Conservation (phyloP, 2,888 invertebrate genomes). For the Gasteruption jaculator region DNA sequence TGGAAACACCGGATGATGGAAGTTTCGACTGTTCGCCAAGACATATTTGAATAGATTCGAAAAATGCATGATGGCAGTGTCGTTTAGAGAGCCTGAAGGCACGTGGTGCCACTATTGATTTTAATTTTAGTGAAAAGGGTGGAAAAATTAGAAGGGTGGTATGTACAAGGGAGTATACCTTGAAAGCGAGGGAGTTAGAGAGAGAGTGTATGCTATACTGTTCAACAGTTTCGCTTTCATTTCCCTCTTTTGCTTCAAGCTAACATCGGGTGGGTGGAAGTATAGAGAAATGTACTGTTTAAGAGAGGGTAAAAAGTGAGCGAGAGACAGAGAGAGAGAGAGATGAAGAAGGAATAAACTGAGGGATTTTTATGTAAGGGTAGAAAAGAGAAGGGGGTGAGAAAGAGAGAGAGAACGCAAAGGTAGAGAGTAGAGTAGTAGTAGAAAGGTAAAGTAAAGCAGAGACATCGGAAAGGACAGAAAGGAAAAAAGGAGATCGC, state of each 20-base stretch:
- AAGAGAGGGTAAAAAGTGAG: conserved; percentile 22
- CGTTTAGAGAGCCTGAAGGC: conserved; percentile 44
- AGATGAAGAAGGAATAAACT: neutral
- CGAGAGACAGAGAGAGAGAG: conserved; percentile 7
- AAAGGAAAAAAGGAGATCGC: conserved; percentile 10
- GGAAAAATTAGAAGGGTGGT: conserved; percentile 53
- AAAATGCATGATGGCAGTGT: conserved; percentile 41
- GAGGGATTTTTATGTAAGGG: too few species aligned
- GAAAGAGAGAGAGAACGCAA: conserved; percentile 3
- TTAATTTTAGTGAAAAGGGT: conserved; percentile 53
- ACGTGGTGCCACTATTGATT: conserved; percentile 53
- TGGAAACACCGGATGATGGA: too few species aligned
- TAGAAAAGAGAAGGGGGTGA: conserved; percentile 3
- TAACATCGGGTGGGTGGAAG: conserved; percentile 25
- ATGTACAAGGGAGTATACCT: conserved; percentile 35
- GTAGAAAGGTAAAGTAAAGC: conserved; percentile 5
- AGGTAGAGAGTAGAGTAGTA: conserved; percentile 13
- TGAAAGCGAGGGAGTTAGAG: conserved; percentile 24
- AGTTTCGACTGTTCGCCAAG: too few species aligned
- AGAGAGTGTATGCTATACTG: conserved; percentile 45
- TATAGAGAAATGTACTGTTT: too few species aligned
- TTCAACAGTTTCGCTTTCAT: conserved; percentile 50
- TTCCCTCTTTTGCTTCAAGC: conserved; percentile 43
- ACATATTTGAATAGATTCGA: too few species aligned
- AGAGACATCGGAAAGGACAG: conserved; percentile 16